phyloP scores from a whole-genome alignment of 2,113 vertebrate species.

The Hippopotamus amphibius region DNA sequence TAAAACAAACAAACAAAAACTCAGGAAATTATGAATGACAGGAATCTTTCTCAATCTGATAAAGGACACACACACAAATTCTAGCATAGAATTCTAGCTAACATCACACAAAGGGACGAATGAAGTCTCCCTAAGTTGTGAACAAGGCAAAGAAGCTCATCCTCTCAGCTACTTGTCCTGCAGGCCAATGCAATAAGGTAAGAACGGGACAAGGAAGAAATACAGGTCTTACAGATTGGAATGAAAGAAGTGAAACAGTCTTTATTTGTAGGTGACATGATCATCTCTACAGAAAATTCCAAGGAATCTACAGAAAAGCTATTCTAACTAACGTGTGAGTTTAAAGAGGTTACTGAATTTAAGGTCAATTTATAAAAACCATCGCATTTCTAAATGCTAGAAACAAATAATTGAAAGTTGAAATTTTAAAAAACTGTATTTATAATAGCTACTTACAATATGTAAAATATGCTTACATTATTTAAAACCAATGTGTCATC shows the following conservation, averaged over 20 bases:
- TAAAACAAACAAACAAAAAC: neutral
- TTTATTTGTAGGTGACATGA: too few relatives aligned
- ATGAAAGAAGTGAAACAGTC: neutral
- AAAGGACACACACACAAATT: neutral
- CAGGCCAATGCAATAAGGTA: neutral
- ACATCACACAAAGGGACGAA: too few relatives aligned
- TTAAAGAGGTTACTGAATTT: neutral
- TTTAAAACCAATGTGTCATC: neutral
- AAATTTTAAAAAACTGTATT: neutral
- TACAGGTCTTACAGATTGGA: neutral
- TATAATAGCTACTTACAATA: neutral
- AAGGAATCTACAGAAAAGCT: neutral
- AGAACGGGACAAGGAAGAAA: neutral
- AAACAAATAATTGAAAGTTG: neutral
- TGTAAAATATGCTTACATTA: accelerated
- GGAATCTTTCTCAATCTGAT: neutral
- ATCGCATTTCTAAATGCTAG: neutral
- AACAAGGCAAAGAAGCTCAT: accelerated
- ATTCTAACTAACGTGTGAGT: neutral
- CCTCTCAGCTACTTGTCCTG: accelerated
- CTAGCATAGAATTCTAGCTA: too few relatives aligned
- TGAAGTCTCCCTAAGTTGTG: neutral
- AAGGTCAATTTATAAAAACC: neutral
- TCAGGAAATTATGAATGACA: too few relatives aligned
- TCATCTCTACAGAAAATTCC: neutral